These are phyloP conservation scores for Prolemur simus DNA, from an alignment of 2,113 vertebrate species.

Conservation along the genomic window DNA sequence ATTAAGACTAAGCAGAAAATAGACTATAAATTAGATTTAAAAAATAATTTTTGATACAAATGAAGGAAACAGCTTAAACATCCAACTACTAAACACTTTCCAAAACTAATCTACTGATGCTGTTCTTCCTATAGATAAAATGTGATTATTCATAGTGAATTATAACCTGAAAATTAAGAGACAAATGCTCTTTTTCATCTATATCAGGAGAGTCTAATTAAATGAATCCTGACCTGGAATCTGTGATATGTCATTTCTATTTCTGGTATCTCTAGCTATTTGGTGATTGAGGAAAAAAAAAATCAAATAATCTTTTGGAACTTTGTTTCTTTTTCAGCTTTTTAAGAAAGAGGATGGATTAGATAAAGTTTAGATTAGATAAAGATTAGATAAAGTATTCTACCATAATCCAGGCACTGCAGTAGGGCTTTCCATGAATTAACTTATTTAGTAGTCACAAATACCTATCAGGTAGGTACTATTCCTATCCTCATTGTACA, in stretches of 20 bases:
- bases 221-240: neutral
- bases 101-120: neutral
- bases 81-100: neutral
- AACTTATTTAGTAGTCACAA: neutral
- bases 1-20: neutral
- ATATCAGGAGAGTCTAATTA: neutral
- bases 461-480: neutral
- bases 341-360: neutral
- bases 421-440: neutral
- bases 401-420: neutral
- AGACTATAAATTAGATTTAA: neutral
- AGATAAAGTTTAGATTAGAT: neutral
- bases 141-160: neutral
- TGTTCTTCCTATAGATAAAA: neutral
- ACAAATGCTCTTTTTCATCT: neutral
- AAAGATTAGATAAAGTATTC: neutral
- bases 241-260: neutral
- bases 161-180: neutral
- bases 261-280: neutral
- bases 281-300: neutral
- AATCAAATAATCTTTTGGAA: neutral
- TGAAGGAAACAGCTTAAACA: conserved; percentile 6
- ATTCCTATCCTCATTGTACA: neutral
- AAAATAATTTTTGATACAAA: neutral
- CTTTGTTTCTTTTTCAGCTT: neutral